A percentile compares a stretch with the other conserved stretches of the same genome.
These are phyloP conservation scores for Spheniscus humboldti DNA, from an alignment of 2,797 vertebrate species.

Conservation along the genomic window DNA sequence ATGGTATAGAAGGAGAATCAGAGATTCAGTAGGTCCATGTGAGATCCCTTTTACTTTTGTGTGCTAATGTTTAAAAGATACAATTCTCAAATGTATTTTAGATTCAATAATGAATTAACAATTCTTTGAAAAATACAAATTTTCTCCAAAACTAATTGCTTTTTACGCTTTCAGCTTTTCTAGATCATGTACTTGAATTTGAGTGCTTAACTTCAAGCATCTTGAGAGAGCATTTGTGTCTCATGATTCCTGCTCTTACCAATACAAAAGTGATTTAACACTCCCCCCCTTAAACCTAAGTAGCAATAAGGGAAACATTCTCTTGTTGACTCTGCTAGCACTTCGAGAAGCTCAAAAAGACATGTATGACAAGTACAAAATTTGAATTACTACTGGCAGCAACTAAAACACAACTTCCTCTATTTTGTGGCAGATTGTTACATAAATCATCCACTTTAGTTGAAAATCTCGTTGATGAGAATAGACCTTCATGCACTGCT, in stretches of 20 bases:
- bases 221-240: neutral
- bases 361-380: neutral
- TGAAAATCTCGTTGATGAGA: neutral
- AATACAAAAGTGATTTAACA: neutral
- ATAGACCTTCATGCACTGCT: rapidly evolving
- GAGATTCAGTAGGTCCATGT: neutral
- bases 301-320: neutral
- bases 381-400: neutral
- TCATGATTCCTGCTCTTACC: neutral
- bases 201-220: neutral
- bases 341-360: neutral
- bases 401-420: neutral
- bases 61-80: neutral
- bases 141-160: neutral
- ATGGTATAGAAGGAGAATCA: neutral
- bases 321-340: neutral
- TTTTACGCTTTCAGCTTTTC: neutral
- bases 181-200: neutral
- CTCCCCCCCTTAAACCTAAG: neutral
- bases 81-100: neutral
- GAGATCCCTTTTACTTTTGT: neutral
- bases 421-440: neutral
- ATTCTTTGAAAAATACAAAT: neutral
- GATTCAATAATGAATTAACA: neutral
- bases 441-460: neutral